Percentiles rank a stretch among this genome's conserved stretches.
phyloP scores from a whole-genome alignment of 2,888 invertebrate genomes.

The Girardia tigrina region DNA sequence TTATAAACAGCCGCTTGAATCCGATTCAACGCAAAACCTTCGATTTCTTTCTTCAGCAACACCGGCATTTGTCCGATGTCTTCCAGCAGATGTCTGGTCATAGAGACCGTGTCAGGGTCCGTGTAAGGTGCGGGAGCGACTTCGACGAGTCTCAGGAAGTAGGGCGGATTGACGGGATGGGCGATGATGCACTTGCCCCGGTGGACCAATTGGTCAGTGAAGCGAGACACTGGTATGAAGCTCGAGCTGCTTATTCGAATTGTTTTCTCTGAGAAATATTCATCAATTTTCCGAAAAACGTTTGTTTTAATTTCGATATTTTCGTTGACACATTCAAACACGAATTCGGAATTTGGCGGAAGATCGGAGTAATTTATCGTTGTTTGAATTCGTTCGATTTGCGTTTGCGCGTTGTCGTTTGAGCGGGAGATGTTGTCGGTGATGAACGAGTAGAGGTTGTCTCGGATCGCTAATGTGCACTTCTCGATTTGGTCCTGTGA shows the following conservation, averaged over 20 bases:
- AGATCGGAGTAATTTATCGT: conserved; percentile 60
- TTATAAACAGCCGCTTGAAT: conserved; percentile 86
- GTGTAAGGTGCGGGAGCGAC: conserved; percentile 89
- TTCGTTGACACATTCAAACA: conserved; percentile 80
- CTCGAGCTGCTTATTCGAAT: conserved; percentile 81
- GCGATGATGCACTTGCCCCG: conserved; percentile 54
- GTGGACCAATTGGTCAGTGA: conserved; percentile 67
- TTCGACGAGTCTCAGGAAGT: conserved; percentile 83
- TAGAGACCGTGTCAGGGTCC: conserved; percentile 60
- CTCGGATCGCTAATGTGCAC: conserved; percentile 60
- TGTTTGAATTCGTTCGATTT: conserved; percentile 64
- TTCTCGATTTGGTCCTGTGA: conserved; percentile 40
- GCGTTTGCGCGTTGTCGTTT: conserved; percentile 60
- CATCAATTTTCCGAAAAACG: conserved; percentile 66
- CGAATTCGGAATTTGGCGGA: conserved; percentile 59
- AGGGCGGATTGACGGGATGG: conserved; percentile 91
- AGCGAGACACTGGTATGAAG: conserved; percentile 72
- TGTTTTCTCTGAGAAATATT: conserved; percentile 50
- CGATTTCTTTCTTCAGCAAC: conserved; percentile 67
- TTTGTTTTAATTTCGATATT: conserved; percentile 67
- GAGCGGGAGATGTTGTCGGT: conserved; percentile 61
- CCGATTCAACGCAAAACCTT: conserved; percentile 80
- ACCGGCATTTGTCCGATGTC: conserved; percentile 84
- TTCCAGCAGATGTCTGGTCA: conserved; percentile 64
- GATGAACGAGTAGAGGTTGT: conserved; percentile 53